Evolutionary conservation across 2,113 vertebrate genomes (phyloP).

Genomic region (Toxotes chatareus): DNA sequence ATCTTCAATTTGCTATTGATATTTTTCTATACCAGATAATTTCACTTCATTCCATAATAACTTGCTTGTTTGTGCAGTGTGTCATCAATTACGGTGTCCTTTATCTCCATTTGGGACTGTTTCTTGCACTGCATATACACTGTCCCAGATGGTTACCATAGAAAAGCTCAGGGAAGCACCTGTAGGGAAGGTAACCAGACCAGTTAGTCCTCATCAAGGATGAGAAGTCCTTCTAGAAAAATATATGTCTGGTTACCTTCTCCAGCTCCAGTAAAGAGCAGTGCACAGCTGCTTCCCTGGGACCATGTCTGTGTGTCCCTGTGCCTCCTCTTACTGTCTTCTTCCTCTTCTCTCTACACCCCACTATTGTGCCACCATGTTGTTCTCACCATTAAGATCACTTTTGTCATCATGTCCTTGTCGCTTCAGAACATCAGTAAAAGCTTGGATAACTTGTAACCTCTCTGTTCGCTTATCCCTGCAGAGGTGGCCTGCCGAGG

Average conservation of each 20-base stretch:
- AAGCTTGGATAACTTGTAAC: not conserved
- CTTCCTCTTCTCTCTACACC: not conserved
- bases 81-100: not conserved
- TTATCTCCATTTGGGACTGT: not conserved
- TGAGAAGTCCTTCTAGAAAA: not conserved
- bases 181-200: not conserved
- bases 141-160: not conserved
- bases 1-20: not conserved
- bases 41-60: not conserved
- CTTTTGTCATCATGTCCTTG: not conserved
- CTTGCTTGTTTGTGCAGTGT: not conserved
- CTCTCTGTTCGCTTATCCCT: constrained; percentile 6
- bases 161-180: not conserved
- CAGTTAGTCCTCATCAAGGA: not conserved
- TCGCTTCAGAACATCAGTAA: not conserved
- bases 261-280: not conserved
- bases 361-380: not conserved
- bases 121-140: not conserved
- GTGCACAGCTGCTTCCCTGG: not conserved
- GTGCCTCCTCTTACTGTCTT: not conserved
- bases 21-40: not conserved
- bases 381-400: not conserved
- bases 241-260: not conserved
- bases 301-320: not conserved
- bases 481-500: constrained; percentile 98